Conservation (phyloP, 2,113 vertebrate species). For the Bos indicus region DNA sequence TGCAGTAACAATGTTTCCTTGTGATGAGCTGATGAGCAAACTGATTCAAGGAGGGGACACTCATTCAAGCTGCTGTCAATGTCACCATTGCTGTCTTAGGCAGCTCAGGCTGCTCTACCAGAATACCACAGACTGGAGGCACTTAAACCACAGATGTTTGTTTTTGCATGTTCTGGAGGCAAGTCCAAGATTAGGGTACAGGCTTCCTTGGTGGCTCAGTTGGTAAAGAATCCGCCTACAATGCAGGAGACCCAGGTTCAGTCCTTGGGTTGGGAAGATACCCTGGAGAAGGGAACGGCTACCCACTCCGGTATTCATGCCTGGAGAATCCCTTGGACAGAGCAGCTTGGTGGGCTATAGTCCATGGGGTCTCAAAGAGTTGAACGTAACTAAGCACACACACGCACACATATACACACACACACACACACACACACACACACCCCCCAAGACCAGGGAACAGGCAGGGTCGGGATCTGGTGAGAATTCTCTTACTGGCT, state of each 20-base stretch:
- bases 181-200: background rate
- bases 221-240: background rate
- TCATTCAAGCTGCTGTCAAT: background rate
- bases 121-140: background rate
- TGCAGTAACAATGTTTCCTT: background rate
- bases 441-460: background rate
- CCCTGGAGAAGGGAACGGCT: background rate
- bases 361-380: background rate
- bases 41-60: background rate
- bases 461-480: background rate
- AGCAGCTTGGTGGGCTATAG: background rate
- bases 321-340: background rate
- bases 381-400: background rate
- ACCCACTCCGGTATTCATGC: background rate
- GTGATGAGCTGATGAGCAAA: background rate
- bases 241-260: background rate
- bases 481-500: background rate
- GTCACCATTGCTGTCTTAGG: background rate
- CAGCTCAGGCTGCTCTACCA: background rate
- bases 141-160: background rate
- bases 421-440: background rate
- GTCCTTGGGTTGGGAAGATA: background rate
- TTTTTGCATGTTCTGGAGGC: background rate
- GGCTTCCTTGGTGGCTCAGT: background rate
- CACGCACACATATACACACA: rapidly evolving